A percentile compares a stretch with the other conserved stretches of the same genome.
These are phyloP conservation scores for Cyprinus carpio DNA, from an alignment of 2,113 vertebrate species.

Conservation along the genomic window DNA sequence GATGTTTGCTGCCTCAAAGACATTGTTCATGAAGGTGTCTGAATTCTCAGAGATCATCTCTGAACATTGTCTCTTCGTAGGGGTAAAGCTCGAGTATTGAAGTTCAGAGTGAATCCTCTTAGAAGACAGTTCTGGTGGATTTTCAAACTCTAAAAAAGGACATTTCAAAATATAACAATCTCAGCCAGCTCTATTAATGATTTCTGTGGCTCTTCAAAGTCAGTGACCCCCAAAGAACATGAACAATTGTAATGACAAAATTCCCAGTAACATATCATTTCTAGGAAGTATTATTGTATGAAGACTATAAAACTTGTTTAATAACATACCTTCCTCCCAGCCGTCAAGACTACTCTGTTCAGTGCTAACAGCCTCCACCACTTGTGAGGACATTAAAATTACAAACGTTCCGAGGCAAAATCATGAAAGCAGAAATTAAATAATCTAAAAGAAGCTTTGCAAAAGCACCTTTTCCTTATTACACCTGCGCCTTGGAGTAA, in stretches of 20 bases:
- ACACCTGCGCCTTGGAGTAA: conserved; percentile 58
- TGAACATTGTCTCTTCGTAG: conserved; percentile 34
- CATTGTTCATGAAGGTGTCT: background rate
- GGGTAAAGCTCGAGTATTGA: background rate
- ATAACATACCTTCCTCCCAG: conserved; percentile 26
- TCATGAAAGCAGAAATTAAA: background rate
- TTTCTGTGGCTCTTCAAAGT: background rate
- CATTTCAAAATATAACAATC: conserved; percentile 8
- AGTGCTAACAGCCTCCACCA: background rate
- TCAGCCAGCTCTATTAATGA: background rate
- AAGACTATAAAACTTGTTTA: background rate
- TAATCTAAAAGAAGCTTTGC: background rate
- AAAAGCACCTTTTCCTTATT: conserved; percentile 40
- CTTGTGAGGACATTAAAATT: conserved; percentile 19
- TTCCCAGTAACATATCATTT: background rate
- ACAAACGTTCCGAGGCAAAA: conserved; percentile 5
- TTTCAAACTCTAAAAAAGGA: conserved; percentile 14
- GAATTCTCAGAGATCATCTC: background rate
- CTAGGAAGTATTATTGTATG: background rate
- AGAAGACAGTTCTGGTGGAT: background rate
- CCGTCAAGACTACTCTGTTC: background rate
- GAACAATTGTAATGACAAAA: background rate
- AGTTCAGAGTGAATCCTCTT: conserved; percentile 30
- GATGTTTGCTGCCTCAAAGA: conserved; percentile 4
- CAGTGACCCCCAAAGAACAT: background rate